Evolutionary conservation across 2,797 vertebrate species (phyloP).

Genomic region (Gambusia yucatana): DNA sequence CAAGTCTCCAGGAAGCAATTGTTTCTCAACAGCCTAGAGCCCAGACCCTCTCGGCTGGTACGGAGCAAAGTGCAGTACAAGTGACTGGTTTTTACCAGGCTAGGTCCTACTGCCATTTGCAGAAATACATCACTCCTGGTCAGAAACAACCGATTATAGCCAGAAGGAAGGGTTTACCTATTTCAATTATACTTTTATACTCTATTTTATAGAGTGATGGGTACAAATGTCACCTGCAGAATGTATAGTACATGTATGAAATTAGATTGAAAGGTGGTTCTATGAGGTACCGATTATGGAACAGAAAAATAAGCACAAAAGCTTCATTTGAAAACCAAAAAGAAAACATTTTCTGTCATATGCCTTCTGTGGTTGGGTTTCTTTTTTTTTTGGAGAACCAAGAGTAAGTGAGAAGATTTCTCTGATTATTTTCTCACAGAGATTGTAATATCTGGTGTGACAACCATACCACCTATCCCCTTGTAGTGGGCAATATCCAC

Average conservation of each 20-base stretch:
- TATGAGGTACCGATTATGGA: background rate
- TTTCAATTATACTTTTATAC: too few species aligned
- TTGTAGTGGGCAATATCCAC: background rate
- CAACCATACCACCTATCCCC: background rate
- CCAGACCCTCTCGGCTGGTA: too few species aligned
- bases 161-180: background rate
- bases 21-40: too few species aligned
- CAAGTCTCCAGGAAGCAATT: too few species aligned
- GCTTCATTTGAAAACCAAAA: background rate
- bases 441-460: background rate
- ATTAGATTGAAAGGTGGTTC: background rate
- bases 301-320: background rate
- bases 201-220: background rate
- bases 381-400: background rate
- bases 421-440: background rate
- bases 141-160: background rate
- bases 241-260: background rate
- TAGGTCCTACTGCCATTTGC: too few species aligned
- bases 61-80: too few species aligned
- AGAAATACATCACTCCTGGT: too few species aligned
- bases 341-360: background rate
- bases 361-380: background rate
- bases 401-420: background rate
- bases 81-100: too few species aligned
- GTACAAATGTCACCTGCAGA: background rate